Base-by-base conservation (phyloP, 2,888 invertebrate species). In the Oscheius sp. region DNA sequence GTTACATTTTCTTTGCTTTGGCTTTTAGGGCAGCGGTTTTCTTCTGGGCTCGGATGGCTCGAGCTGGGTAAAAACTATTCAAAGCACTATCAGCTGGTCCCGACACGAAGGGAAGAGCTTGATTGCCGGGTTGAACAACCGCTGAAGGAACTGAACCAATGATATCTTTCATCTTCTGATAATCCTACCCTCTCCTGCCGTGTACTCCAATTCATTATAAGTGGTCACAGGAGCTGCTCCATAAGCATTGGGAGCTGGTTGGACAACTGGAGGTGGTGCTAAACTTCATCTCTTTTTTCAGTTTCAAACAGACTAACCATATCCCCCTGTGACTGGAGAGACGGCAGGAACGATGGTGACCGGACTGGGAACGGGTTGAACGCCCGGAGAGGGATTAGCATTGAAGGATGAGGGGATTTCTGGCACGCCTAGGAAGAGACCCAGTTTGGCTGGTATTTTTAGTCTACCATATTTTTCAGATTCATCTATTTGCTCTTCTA, bases 241-340 rank as follows among this genome's bases (percentile, higher is more conserved):
- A 27, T 66, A 66, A n/a, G 66, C 66, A n/a, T 13, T 29, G 29
- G 66, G 25, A 27, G 66, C 66, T 6, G 66, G 27, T 18, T 46
- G 52, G 27, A 66, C 35, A 49, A 52, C 25, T 3, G 66, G 66
- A 52, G 66, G 29, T 27, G 66, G 66, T n/a, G 66, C 66, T 66
- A 49, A 55, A 55, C 13, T 13, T 49, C 49, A 7, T 49, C 49
- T 49, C 13, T 5, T 49, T 49, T 49, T n/a, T 18, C 5, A 13
- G 16, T 49, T 49, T 13, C 18, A 3, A 49, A 13, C 13, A 13
- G 13, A 23, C 55, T 12, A 49, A 66, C 66, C 66, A 52, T 66
- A 66, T 49, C 61, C 61, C 6, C 61, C 43, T 41, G 29, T 41
- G 13, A 29, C 49, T 27, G 66, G 52, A 27, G 66, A 52, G 35